phyloP scores from a whole-genome alignment of 2,888 invertebrate genomes.

The Lymantria dispar region DNA sequence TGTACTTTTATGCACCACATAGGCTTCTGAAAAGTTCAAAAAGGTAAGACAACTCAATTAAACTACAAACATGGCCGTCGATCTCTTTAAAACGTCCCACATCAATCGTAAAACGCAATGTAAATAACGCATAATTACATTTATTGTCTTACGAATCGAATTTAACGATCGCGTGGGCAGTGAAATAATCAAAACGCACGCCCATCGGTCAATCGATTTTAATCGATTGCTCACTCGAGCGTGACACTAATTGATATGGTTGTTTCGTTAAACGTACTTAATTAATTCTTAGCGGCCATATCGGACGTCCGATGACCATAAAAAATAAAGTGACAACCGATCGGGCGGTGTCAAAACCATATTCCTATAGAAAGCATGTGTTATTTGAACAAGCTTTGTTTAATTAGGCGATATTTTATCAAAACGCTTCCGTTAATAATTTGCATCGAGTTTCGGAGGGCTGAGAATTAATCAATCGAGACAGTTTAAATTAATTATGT shows the following conservation, averaged over 20 bases:
- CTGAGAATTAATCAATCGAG: constrained; percentile 44
- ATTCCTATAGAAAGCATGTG: constrained; percentile 34
- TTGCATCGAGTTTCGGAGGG: constrained; percentile 34
- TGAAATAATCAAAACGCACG: constrained; percentile 39
- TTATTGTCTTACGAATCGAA: constrained; percentile 37
- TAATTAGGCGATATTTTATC: constrained; percentile 60
- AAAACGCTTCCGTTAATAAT: constrained; percentile 51
- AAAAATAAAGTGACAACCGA: constrained; percentile 45
- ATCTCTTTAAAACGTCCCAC: constrained; percentile 16
- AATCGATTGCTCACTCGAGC: constrained; percentile 50
- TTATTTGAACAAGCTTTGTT: constrained; percentile 39
- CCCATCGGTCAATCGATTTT: constrained; percentile 52
- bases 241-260: constrained; percentile 64
- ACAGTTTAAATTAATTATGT: constrained; percentile 51
- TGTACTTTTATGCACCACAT: no score
- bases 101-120: constrained; percentile 26
- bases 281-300: constrained; percentile 57
- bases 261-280: constrained; percentile 57
- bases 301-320: constrained; percentile 44
- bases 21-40: constrained; percentile 5
- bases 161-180: constrained; percentile 52
- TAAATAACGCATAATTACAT: constrained; percentile 43
- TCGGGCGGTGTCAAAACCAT: constrained; percentile 53
- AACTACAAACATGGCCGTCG: constrained; percentile 12
- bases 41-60: constrained; percentile 31